Percentiles rank a stretch among this genome's conserved stretches.
Conservation (phyloP, 2,888 invertebrate species). For the Leptinotarsa peninsularis region DNA sequence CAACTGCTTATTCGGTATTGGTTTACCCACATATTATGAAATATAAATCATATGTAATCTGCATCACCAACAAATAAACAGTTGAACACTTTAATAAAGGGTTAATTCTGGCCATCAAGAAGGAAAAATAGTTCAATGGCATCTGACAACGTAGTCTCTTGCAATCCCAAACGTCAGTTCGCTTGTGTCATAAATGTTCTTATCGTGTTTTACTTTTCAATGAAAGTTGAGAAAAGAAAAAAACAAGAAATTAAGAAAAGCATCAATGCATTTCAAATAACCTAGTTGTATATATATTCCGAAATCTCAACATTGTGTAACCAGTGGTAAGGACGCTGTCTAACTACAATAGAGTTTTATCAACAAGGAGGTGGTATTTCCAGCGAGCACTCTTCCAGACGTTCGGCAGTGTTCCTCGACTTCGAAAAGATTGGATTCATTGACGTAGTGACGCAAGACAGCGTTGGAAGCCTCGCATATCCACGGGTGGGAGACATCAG, state of each 20-base stretch:
- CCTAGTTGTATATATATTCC: neutral
- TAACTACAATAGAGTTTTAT: conserved; percentile 8
- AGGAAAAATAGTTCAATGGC: conserved; percentile 6
- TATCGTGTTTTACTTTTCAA: neutral
- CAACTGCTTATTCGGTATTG: no score
- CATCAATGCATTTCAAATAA: conserved; percentile 2
- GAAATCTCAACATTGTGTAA: neutral
- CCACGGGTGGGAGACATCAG: conserved; percentile 49
- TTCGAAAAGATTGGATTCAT: conserved; percentile 19
- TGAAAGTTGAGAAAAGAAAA: neutral
- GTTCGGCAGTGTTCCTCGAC: conserved; percentile 15
- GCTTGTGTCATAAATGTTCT: neutral
- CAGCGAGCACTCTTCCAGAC: conserved; percentile 12
- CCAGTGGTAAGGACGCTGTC: conserved; percentile 10
- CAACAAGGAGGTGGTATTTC: conserved; percentile 17
- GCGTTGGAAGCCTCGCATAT: conserved; percentile 50
- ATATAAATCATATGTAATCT: no score
- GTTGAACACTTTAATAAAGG: neutral
- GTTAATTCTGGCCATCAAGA: neutral
- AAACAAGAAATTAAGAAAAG: neutral
- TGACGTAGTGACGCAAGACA: conserved; percentile 52
- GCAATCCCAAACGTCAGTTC: conserved; percentile 1
- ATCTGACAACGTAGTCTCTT: conserved; percentile 6
- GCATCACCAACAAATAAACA: neutral
- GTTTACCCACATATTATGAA: no score